phyloP scores from a whole-genome alignment of 1,140 invertebrate genomes.

The Globodera rostochiensis region DNA sequence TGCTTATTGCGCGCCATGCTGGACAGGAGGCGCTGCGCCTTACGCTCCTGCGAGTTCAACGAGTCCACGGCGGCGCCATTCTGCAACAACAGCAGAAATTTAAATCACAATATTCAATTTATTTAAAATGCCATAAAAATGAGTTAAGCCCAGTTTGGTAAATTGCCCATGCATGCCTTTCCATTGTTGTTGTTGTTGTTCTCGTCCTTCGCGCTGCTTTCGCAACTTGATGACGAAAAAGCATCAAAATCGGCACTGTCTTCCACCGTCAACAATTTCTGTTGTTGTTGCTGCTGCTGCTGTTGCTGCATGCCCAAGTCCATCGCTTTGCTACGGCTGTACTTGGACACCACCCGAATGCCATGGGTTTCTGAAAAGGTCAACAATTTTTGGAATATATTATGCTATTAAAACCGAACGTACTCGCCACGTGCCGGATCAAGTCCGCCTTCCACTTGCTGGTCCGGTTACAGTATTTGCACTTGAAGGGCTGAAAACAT shows the following conservation, averaged over 20 bases:
- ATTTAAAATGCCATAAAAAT: too few species aligned
- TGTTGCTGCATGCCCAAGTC: constrained; percentile 37
- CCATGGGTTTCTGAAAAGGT: constrained; percentile 61
- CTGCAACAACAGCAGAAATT: constrained; percentile 10
- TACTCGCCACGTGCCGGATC: constrained; percentile 65
- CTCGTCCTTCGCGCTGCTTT: constrained; percentile 2
- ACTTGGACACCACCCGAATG: constrained; percentile 65
- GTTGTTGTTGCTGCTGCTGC: constrained; percentile 15
- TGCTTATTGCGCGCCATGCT: constrained; percentile 16
- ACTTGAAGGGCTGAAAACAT: constrained; percentile 60
- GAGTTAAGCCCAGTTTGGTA: too few species aligned
- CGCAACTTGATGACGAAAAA: neutral
- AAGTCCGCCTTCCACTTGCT: constrained; percentile 65
- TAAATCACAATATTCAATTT: too few species aligned
- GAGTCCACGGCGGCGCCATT: neutral
- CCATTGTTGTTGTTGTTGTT: constrained; percentile 9
- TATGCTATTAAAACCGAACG: constrained; percentile 22
- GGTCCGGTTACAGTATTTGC: constrained; percentile 62
- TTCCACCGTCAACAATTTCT: neutral
- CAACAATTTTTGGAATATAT: neutral
- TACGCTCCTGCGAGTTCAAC: constrained; percentile 18
- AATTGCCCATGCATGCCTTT: neutral
- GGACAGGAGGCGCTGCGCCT: constrained; percentile 23
- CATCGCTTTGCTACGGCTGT: constrained; percentile 61
- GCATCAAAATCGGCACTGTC: neutral